Percentiles rank a stretch among this genome's conserved stretches.
phyloP scores from a whole-genome alignment of 2,113 vertebrate genomes.

The Rafetus swinhoei region DNA sequence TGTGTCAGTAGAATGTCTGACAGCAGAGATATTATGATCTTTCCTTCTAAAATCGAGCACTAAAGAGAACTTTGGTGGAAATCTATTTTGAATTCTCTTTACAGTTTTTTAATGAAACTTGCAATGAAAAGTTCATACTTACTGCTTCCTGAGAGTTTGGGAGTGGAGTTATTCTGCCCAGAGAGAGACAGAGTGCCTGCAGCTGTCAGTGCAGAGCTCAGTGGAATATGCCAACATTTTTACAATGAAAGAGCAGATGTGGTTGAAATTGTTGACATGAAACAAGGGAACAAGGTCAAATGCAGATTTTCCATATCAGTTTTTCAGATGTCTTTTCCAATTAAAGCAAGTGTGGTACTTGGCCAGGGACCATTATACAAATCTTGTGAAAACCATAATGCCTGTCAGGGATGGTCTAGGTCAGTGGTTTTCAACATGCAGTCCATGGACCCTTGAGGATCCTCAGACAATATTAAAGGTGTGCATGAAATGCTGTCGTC shows the following conservation, averaged over 20 bases:
- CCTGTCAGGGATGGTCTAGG: neutral
- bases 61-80: conserved; percentile 48
- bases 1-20: neutral
- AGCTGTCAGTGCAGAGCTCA: conserved; percentile 70
- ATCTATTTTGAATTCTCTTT: conserved; percentile 49
- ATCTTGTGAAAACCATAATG: conserved; percentile 34
- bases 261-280: conserved; percentile 68
- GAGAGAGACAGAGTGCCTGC: conserved; percentile 60
- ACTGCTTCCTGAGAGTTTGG: neutral
- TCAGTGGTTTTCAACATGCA: neutral
- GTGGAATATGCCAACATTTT: conserved; percentile 72
- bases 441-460: neutral
- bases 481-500: too few relatives aligned
- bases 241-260: conserved; percentile 77
- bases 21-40: neutral
- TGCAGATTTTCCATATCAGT: conserved; percentile 70
- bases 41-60: conserved; percentile 9
- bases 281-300: conserved; percentile 72
- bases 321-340: conserved; percentile 63
- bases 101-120: conserved; percentile 5
- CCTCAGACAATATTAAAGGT: neutral
- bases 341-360: conserved; percentile 40
- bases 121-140: conserved; percentile 32
- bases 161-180: conserved; percentile 53
- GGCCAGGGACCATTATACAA: conserved; percentile 15